phyloP scores from a whole-genome alignment of 2,888 invertebrate species.

The Baccha elongata region DNA sequence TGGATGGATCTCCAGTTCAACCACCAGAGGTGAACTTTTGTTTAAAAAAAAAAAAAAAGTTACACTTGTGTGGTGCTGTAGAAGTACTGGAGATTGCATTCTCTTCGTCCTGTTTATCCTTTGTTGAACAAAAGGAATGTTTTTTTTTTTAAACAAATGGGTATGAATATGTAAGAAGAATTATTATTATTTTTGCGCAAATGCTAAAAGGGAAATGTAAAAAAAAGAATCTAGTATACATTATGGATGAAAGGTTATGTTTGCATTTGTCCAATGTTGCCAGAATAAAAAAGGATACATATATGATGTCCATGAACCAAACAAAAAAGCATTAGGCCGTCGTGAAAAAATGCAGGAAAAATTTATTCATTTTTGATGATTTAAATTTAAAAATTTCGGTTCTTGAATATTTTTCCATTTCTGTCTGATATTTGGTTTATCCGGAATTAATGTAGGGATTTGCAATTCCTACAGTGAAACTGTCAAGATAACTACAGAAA shows the following conservation, averaged over 20 bases:
- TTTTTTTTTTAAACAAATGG: background rate
- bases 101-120: background rate
- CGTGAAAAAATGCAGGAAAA: no score
- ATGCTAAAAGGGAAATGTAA: constrained; percentile 2
- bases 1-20: constrained; percentile 59
- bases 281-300: background rate
- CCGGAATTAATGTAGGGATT: no score
- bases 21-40: constrained; percentile 65
- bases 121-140: background rate
- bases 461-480: no score
- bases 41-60: background rate
- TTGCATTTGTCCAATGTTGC: background rate
- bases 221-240: background rate
- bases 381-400: no score
- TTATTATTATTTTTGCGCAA: constrained; percentile 18
- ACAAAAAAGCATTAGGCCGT: no score
- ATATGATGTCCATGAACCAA: no score
- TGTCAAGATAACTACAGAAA: no score
- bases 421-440: no score
- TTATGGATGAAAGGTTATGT: background rate
- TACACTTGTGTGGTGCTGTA: constrained; percentile 11
- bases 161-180: constrained; percentile 5
- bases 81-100: constrained; percentile 14
- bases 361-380: no score
- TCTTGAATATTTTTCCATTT: no score